Percentiles rank a stretch among this genome's conserved stretches.
Conservation (phyloP, 1,140 invertebrate species). For the Trichonephila clavipes region DNA sequence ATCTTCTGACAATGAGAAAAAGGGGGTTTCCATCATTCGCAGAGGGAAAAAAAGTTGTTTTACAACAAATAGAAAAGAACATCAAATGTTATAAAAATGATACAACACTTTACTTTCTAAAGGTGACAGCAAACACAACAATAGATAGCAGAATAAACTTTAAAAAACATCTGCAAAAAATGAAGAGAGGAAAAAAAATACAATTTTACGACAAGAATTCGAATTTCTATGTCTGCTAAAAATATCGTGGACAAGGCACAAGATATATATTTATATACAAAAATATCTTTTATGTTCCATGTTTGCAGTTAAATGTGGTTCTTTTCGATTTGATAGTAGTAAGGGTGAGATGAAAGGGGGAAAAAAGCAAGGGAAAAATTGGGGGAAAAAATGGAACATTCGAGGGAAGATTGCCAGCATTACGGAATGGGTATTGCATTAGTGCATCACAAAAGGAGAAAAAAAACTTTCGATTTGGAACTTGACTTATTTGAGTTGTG, state of each 20-base stretch:
- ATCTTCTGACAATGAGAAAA: background rate
- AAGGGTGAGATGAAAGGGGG: background rate
- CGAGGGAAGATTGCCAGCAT: slow-evolving; percentile 32
- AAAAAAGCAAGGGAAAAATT: background rate
- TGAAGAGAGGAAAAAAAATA: background rate
- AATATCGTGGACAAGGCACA: slow-evolving; percentile 1
- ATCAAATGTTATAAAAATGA: slow-evolving; percentile 39
- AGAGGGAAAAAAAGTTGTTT: background rate
- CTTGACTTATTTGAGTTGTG: slow-evolving; percentile 20
- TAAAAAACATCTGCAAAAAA: background rate
- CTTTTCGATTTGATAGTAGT: slow-evolving; percentile 32
- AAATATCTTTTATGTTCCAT: slow-evolving; percentile 33
- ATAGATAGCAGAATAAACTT: slow-evolving; percentile 44
- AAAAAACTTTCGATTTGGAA: slow-evolving; percentile 28
- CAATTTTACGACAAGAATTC: slow-evolving; percentile 26
- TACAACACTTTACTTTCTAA: slow-evolving; percentile 44
- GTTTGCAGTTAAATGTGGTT: slow-evolving; percentile 33
- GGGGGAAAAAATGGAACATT: background rate
- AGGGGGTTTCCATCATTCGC: background rate
- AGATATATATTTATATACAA: slow-evolving; percentile 50
- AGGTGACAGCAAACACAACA: slow-evolving; percentile 49
- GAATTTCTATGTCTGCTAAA: background rate
- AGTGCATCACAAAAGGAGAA: background rate
- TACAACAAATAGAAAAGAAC: background rate
- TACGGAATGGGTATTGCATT: slow-evolving; percentile 30